These are phyloP conservation scores for Euthynnus affinis DNA, from an alignment of 2,797 vertebrate genomes.

Conservation along the genomic window DNA sequence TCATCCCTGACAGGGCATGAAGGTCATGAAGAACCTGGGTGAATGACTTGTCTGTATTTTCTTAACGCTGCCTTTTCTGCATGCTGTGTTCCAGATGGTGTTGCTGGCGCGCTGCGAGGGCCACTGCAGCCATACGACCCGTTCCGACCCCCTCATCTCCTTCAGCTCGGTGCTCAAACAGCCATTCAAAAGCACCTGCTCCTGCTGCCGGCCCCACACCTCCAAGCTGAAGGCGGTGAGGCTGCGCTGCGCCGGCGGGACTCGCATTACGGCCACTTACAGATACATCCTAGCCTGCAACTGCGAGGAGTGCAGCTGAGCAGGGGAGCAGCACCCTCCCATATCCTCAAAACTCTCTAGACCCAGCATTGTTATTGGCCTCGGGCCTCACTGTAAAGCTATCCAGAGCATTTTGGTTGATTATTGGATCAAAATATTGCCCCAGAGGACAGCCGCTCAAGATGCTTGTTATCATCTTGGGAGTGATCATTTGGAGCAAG, in stretches of 20 bases:
- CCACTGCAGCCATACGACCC: conserved; percentile 94
- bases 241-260: conserved; percentile 93
- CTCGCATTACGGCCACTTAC: conserved; percentile 96
- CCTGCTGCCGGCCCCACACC: conserved; percentile 96
- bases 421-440: conserved; percentile 40
- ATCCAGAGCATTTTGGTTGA: conserved; percentile 40
- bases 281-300: conserved; percentile 98
- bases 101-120: conserved; percentile 96
- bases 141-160: conserved; percentile 95
- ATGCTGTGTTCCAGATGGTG: conserved; percentile 89
- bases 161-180: conserved; percentile 97
- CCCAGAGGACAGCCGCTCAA: conserved; percentile 30
- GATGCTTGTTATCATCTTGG: conserved; percentile 43
- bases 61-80: not conserved
- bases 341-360: conserved; percentile 35
- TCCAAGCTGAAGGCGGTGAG: conserved; percentile 97
- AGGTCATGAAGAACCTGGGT: not conserved
- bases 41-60: not conserved
- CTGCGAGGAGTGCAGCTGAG: conserved; percentile 96
- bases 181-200: conserved; percentile 95
- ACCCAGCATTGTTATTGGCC: conserved; percentile 43
- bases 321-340: conserved; percentile 14
- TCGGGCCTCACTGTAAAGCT: conserved; percentile 26
- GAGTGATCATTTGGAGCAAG: conserved; percentile 43
- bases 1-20: conserved; percentile 2